These are phyloP conservation scores for Sebastes vulpes DNA, from an alignment of 2,797 vertebrate species.

Conservation along the genomic window DNA sequence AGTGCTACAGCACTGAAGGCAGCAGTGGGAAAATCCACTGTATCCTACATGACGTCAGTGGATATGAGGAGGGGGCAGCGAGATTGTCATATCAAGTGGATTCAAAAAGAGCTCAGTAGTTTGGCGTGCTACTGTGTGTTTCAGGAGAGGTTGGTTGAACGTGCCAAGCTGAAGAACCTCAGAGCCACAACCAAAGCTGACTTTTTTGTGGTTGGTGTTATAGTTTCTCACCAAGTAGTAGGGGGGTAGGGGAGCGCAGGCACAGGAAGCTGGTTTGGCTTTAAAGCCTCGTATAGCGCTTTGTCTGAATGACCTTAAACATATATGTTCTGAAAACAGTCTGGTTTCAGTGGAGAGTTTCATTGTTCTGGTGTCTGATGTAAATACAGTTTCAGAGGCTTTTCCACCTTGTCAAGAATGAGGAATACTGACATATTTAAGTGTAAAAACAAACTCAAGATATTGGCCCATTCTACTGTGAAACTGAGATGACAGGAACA, in stretches of 20 bases:
- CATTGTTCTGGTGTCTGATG: background rate
- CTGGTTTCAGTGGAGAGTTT: slow-evolving; percentile 6
- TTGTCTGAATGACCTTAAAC: slow-evolving; percentile 52
- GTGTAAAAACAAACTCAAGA: background rate
- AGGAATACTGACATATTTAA: background rate
- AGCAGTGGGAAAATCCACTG: slow-evolving; percentile 27
- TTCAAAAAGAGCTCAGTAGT: background rate
- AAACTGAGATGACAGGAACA: background rate
- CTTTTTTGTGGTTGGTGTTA: slow-evolving; percentile 54
- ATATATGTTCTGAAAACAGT: slow-evolving; percentile 2
- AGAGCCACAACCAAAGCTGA: slow-evolving; percentile 48
- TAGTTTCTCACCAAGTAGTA: slow-evolving; percentile 40
- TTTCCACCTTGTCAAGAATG: background rate
- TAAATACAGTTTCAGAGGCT: background rate
- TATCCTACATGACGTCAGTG: slow-evolving; percentile 8
- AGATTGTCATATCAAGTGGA: slow-evolving; percentile 3
- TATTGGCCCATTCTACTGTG: background rate
- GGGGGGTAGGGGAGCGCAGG: slow-evolving; percentile 18
- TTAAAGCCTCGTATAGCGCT: slow-evolving; percentile 40
- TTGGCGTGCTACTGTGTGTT: background rate
- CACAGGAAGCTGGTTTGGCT: slow-evolving; percentile 59
- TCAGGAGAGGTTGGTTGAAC: background rate
- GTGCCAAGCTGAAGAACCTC: slow-evolving; percentile 9
- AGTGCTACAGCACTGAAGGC: background rate
- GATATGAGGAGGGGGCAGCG: background rate